Evolutionary conservation across 2,888 invertebrate species (phyloP).

Genomic region (Scaptomyza flava): DNA sequence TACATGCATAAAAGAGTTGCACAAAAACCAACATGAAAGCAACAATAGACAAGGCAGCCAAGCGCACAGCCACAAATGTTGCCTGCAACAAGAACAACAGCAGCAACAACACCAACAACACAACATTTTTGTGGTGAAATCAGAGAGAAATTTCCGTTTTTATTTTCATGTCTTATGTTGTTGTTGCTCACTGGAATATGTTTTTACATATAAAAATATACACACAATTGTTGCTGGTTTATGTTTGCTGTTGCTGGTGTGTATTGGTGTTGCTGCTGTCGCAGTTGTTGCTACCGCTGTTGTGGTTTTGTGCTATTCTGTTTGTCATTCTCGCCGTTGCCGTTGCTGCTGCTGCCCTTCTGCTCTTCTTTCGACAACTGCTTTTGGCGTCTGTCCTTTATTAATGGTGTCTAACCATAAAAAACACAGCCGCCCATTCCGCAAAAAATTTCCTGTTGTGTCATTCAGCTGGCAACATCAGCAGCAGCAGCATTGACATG

Average conservation of each 20-base stretch:
- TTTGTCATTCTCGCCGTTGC: constrained; percentile 41
- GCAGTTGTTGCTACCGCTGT: constrained; percentile 56
- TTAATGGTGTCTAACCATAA: constrained; percentile 71
- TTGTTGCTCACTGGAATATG: constrained; percentile 64
- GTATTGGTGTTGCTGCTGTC: constrained; percentile 38
- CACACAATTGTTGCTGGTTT: constrained; percentile 18
- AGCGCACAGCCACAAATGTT: constrained; percentile 74
- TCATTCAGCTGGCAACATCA: constrained; percentile 45
- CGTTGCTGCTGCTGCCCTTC: neutral
- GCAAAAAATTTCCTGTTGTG: constrained; percentile 41
- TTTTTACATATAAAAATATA: constrained; percentile 55
- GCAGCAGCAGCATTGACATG: constrained; percentile 39
- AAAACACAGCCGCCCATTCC: constrained; percentile 48
- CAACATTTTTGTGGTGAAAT: constrained; percentile 76
- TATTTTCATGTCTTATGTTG: constrained; percentile 64
- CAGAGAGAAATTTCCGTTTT: constrained; percentile 76
- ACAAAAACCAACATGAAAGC: constrained; percentile 65
- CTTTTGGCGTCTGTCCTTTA: constrained; percentile 64
- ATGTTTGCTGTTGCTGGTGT: constrained; percentile 24
- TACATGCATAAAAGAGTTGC: constrained; percentile 43
- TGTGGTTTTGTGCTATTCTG: constrained; percentile 61
- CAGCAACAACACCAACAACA: constrained; percentile 22
- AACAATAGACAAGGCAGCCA: constrained; percentile 71
- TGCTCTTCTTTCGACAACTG: constrained; percentile 11
- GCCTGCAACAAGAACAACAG: constrained; percentile 62